These are phyloP conservation scores for Parapsyche elsis DNA, from an alignment of 1,140 invertebrate species.

Conservation along the genomic window DNA sequence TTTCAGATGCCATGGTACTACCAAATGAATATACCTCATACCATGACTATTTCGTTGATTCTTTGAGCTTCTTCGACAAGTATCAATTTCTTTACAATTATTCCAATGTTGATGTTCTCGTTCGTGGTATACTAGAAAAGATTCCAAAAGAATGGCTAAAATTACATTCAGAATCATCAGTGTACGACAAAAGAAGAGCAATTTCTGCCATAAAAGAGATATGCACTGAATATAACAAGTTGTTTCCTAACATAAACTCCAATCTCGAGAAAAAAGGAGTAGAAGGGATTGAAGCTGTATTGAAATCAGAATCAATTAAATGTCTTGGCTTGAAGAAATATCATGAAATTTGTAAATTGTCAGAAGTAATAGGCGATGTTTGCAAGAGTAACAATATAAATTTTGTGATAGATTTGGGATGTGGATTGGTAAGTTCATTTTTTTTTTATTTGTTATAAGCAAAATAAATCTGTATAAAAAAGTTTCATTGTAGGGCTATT, in stretches of 20 bases:
- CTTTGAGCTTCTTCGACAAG: conserved; percentile 69
- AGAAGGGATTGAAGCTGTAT: background rate
- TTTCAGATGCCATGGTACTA: conserved; percentile 50
- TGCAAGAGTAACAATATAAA: conserved; percentile 66
- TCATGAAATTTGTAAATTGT: conserved; percentile 75
- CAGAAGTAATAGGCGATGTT: conserved; percentile 69
- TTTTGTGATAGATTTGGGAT: conserved; percentile 83
- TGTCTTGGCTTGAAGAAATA: conserved; percentile 73
- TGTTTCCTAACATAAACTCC: background rate
- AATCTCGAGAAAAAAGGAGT: background rate
- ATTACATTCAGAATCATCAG: background rate
- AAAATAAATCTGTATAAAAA: no score
- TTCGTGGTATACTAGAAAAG: conserved; percentile 66
- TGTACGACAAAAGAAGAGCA: conserved; percentile 44
- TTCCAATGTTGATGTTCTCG: conserved; percentile 75
- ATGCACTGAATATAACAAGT: background rate
- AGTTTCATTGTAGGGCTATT: conserved; percentile 73
- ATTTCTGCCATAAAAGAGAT: background rate
- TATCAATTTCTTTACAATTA: conserved; percentile 75
- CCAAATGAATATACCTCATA: conserved; percentile 55
- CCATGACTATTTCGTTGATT: conserved; percentile 69
- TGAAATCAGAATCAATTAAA: conserved; percentile 58
- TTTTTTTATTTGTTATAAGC: no score
- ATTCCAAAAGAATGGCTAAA: background rate
- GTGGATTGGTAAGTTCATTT: conserved; percentile 69